Evolutionary conservation across 2,797 vertebrate genomes (phyloP), one percentile per base, ranked within the genome.

Genomic region (Poeciliopsis paucimaculata): DNA sequence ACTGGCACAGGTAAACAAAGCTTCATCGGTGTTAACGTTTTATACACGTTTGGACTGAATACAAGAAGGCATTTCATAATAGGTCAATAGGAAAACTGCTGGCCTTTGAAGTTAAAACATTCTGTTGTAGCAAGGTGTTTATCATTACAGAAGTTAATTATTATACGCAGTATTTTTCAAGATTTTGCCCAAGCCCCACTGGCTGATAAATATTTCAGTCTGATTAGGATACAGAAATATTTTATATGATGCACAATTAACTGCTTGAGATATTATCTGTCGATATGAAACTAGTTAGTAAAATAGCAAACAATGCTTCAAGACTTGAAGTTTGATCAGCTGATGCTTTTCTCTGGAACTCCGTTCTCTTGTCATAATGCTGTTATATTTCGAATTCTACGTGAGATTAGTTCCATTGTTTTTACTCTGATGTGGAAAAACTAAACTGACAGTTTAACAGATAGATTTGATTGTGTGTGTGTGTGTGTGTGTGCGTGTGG

Each of bases 1-100:
- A 88, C 82, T 82, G 81, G 80, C 86, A 85, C 74, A 94, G 92
- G 94, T 94, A 92, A 92, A 87, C 84, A 82, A 82, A 45, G n/a
- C 26, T 71, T 41, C 66, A 16, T 81, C 34, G 8, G 12, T 5
- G 3, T 60, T 2, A 31, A 81, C 70, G 43, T 79, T 28, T 62
- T 23, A 3, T 64, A 82, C 60, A 77, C 2, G 1, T 84, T 62
- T 1, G 49, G 64, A 49, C 34, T 78, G 77, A 70, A 34, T 72
- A 45, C 76, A 72, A 28, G 15, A 62, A 68, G 53, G 78, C 75
- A 53, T 15, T 75, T 86, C 78, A 70, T 79, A 60, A 76, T 12
- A 13, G 53, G 55, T 77, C 11, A 31, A 47, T 66, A 39, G 57
- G 73, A 78, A 64, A 72, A 39, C 45, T 60, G 49, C 34, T 77